Conservation (phyloP, 2,797 vertebrate species). For the Coluber constrictor region DNA sequence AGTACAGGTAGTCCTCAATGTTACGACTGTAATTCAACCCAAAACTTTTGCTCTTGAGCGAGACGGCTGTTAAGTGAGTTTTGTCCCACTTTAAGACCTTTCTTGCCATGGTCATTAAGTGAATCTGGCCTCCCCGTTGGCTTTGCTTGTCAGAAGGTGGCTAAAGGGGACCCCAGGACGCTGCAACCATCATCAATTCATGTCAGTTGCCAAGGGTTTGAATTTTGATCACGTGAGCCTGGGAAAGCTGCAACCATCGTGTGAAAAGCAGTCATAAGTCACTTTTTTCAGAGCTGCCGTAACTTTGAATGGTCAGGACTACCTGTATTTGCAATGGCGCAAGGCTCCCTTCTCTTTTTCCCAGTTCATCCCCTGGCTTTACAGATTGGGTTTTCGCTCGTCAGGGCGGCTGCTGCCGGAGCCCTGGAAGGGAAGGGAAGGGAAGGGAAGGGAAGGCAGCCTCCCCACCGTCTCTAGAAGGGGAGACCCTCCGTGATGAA, state of each 20-base stretch:
- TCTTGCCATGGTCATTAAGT: neutral
- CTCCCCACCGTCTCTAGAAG: too few species aligned
- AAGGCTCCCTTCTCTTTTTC: neutral
- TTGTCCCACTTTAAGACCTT: neutral
- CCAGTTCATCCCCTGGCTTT: neutral
- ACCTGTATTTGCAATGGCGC: too few species aligned
- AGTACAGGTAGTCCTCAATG: accelerated
- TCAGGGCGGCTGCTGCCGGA: neutral
- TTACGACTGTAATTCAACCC: neutral
- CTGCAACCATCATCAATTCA: neutral
- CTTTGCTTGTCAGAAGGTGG: too few species aligned
- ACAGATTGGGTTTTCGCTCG: neutral
- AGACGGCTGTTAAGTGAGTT: neutral
- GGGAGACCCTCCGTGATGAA: too few species aligned
- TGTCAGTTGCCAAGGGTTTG: too few species aligned
- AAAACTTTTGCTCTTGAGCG: neutral
- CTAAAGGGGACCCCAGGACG: too few species aligned
- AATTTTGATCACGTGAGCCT: neutral
- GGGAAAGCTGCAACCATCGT: neutral
- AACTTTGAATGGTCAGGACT: neutral
- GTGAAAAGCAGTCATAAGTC: neutral
- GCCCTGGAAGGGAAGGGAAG: neutral
- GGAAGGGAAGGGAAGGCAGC: too few species aligned
- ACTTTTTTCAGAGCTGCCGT: neutral
- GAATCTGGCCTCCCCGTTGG: too few species aligned